phyloP scores from a whole-genome alignment of 1,140 invertebrate genomes.

The Venturia canescens region DNA sequence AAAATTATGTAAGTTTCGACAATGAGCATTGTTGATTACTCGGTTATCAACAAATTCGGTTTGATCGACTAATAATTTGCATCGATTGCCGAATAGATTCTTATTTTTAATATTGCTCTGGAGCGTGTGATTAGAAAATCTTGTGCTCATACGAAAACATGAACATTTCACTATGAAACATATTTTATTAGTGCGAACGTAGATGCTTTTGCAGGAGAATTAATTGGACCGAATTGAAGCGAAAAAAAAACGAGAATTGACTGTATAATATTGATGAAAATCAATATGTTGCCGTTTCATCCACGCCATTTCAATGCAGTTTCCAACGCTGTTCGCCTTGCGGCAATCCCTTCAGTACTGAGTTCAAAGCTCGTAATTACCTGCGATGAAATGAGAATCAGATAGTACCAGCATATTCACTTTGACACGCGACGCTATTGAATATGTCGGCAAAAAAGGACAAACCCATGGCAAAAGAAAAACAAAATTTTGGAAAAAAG shows the following conservation, averaged over 20 bases:
- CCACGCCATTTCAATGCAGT: neutral
- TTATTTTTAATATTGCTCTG: too few species aligned
- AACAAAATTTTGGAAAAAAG: neutral
- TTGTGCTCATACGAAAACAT: too few species aligned
- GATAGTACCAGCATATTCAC: neutral
- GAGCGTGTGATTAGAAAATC: too few species aligned
- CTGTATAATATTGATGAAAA: neutral
- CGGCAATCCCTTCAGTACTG: neutral
- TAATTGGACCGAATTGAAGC: neutral
- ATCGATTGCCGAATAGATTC: too few species aligned
- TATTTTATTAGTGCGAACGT: too few species aligned
- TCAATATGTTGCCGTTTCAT: neutral
- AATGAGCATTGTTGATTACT: too few species aligned
- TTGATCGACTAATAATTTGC: too few species aligned
- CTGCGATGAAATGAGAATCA: neutral
- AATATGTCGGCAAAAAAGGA: neutral
- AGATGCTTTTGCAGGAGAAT: too few species aligned
- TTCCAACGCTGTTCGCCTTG: neutral
- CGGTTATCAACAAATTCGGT: too few species aligned
- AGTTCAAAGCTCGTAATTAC: constrained; percentile 9
- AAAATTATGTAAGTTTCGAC: too few species aligned
- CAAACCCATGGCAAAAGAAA: neutral
- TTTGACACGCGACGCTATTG: neutral
- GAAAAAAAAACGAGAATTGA: neutral
- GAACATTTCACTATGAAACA: too few species aligned